Conservation (phyloP, 2,113 vertebrate genomes). For the Pelmatolapia mariae region DNA sequence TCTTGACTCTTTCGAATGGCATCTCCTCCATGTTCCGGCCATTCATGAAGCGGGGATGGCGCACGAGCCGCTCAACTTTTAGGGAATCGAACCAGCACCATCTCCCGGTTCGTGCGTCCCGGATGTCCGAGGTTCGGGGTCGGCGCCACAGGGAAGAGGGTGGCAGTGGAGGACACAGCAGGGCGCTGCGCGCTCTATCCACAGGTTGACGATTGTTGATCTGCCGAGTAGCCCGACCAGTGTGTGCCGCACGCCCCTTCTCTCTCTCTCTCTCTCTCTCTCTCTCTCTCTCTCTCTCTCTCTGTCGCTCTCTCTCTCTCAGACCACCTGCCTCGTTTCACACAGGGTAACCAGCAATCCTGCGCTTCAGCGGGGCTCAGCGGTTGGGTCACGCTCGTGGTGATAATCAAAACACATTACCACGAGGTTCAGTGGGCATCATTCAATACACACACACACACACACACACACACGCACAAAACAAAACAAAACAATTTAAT, state of each 20-base stretch:
- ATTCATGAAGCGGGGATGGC: constrained; percentile 84
- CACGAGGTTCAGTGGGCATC: not conserved
- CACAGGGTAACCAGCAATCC: constrained; percentile 49
- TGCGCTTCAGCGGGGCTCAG: constrained; percentile 30
- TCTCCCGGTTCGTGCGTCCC: constrained; percentile 43
- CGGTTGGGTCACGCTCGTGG: constrained; percentile 50
- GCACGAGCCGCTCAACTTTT: constrained; percentile 60
- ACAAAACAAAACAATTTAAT: not conserved
- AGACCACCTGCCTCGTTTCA: constrained; percentile 52
- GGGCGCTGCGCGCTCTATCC: constrained; percentile 57
- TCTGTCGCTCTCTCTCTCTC: not conserved
- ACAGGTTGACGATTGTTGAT: constrained; percentile 67
- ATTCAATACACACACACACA: not conserved
- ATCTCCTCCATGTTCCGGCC: constrained; percentile 92
- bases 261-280: not conserved
- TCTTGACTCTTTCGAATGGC: constrained; percentile 83
- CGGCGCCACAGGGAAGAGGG: constrained; percentile 29
- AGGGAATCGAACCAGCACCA: constrained; percentile 45
- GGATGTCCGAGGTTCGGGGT: constrained; percentile 21
- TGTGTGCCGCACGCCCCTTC: constrained; percentile 4
- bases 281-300: not conserved
- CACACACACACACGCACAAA: accelerated
- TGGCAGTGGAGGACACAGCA: constrained; percentile 44
- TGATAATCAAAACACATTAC: constrained; percentile 52
- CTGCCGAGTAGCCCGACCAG: constrained; percentile 58